Conservation (phyloP, 1,140 invertebrate genomes). For the Odontomachus brunneus region DNA sequence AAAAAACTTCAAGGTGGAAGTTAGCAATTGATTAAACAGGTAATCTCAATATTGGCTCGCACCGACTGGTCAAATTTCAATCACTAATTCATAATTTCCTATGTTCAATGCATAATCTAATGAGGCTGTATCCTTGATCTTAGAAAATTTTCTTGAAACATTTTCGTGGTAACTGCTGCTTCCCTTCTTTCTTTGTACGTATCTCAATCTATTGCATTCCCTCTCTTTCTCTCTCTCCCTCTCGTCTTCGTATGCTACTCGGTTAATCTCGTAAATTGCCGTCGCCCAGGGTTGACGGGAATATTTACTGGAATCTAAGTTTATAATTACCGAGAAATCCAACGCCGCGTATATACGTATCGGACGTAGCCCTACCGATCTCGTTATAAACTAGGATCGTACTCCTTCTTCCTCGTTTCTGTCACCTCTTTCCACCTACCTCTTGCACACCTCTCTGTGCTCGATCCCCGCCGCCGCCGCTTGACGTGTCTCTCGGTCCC, state of each 20-base stretch:
- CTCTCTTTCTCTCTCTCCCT: slow-evolving; percentile 15
- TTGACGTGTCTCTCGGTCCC: slow-evolving; percentile 65
- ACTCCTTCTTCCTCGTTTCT: slow-evolving; percentile 63
- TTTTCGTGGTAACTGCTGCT: not conserved
- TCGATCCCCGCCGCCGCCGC: slow-evolving; percentile 52
- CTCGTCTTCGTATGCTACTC: slow-evolving; percentile 12
- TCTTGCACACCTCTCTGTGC: slow-evolving; percentile 47
- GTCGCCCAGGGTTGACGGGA: slow-evolving; percentile 68
- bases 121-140: slow-evolving; percentile 17
- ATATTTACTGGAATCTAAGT: slow-evolving; percentile 82
- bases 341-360: slow-evolving; percentile 72
- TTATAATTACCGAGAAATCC: slow-evolving; percentile 82
- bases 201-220: slow-evolving; percentile 9
- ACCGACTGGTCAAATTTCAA: no score
- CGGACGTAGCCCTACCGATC: slow-evolving; percentile 76
- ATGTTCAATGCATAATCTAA: slow-evolving; percentile 23
- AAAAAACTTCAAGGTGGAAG: not conserved
- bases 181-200: slow-evolving; percentile 25
- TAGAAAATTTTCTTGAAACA: slow-evolving; percentile 64
- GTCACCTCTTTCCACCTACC: slow-evolving; percentile 62
- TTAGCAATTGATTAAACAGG: no score
- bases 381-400: slow-evolving; percentile 78
- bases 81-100: not conserved
- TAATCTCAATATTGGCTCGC: no score
- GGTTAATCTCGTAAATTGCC: slow-evolving; percentile 81